These are phyloP conservation scores for Ceratosolen fusciceps DNA, from an alignment of 1,140 invertebrate species.

Conservation along the genomic window DNA sequence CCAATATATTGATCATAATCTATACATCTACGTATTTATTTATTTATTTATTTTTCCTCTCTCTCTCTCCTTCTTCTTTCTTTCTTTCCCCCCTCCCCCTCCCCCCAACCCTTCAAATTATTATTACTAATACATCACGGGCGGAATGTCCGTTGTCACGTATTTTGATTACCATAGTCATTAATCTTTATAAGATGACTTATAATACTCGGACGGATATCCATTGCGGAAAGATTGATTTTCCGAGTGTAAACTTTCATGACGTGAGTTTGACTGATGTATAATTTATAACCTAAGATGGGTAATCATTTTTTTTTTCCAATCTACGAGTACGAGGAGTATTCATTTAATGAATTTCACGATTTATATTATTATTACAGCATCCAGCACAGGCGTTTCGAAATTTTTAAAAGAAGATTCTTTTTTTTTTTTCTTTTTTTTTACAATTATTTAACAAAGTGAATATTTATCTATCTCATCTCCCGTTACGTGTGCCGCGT, in stretches of 20 bases:
- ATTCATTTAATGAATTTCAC: too few relatives aligned
- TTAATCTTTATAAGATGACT: not conserved
- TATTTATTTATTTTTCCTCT: not conserved
- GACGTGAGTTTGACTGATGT: not conserved
- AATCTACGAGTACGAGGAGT: too few relatives aligned
- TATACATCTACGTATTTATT: too few relatives aligned
- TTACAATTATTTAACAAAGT: not conserved
- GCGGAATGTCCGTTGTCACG: not conserved
- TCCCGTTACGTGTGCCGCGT: too few relatives aligned
- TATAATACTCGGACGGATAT: not conserved
- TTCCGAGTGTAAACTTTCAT: not conserved
- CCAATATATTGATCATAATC: too few relatives aligned
- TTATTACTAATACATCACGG: too few relatives aligned
- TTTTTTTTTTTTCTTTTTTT: not conserved
- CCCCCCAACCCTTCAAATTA: too few relatives aligned
- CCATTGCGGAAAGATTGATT: not conserved
- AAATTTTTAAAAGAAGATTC: too few relatives aligned
- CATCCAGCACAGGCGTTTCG: too few relatives aligned
- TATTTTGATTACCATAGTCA: not conserved
- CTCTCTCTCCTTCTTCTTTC: not conserved
- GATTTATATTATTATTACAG: not conserved
- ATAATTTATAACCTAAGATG: not conserved
- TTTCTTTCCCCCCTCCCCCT: too few relatives aligned
- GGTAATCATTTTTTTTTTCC: too few relatives aligned
- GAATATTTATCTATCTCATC: too few relatives aligned